These are phyloP conservation scores for Coluber constrictor DNA, from an alignment of 2,797 vertebrate species.

Conservation along the genomic window DNA sequence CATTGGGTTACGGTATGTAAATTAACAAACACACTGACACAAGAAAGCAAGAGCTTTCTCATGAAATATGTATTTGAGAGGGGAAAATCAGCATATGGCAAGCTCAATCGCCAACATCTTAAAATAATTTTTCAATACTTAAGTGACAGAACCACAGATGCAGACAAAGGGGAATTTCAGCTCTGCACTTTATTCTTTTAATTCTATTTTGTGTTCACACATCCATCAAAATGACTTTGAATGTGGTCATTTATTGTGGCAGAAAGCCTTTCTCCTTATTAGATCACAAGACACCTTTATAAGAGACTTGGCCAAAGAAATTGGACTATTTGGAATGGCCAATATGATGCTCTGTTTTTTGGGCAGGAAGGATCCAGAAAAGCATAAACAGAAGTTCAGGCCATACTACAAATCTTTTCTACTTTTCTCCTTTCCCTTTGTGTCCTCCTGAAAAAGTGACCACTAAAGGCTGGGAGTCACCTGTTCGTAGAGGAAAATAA, in stretches of 20 bases:
- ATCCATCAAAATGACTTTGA: background rate
- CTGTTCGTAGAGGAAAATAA: background rate
- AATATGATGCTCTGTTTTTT: background rate
- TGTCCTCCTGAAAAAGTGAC: background rate
- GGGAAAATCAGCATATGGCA: conserved; percentile 12
- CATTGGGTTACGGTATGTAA: background rate
- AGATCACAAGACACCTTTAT: background rate
- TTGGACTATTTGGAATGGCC: background rate
- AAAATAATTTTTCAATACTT: conserved; percentile 5
- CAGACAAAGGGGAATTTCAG: background rate
- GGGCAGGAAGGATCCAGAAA: background rate
- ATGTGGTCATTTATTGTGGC: background rate
- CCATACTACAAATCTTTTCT: too few relatives aligned
- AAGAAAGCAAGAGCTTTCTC: background rate
- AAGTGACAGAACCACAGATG: background rate
- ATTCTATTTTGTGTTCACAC: background rate
- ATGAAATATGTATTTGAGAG: conserved; percentile 20
- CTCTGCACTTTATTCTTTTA: background rate
- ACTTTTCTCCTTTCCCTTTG: background rate
- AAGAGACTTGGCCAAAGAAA: background rate
- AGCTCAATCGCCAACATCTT: background rate
- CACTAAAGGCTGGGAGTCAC: background rate
- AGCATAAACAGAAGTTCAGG: background rate
- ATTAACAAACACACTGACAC: conserved; percentile 1
- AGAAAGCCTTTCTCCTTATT: background rate